phyloP scores from a whole-genome alignment of 1,140 invertebrate species.

The Heliconius melpomene region DNA sequence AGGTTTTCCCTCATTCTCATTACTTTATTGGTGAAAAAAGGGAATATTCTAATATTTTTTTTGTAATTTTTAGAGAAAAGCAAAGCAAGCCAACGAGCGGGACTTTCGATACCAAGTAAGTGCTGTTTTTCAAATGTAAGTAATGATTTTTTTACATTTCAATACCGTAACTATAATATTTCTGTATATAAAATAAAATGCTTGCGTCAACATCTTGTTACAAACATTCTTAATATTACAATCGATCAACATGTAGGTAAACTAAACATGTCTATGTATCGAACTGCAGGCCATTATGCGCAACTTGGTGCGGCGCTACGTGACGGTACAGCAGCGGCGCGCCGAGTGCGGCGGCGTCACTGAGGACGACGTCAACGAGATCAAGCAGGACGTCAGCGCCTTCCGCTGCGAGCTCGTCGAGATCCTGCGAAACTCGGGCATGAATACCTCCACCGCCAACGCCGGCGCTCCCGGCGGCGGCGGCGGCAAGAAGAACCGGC shows the following conservation, averaged over 20 bases:
- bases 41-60: background rate
- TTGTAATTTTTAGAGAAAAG: constrained; percentile 87
- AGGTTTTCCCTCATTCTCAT: background rate
- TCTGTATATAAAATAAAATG: too few species aligned
- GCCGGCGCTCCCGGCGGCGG: constrained; percentile 89
- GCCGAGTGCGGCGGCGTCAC: constrained; percentile 98
- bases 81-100: constrained; percentile 93
- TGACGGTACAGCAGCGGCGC: constrained; percentile 96
- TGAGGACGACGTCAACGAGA: constrained; percentile 99
- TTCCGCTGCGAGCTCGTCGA: constrained; percentile 97
- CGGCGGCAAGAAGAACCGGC: constrained; percentile 95
- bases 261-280: background rate
- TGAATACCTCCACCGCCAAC: constrained; percentile 92
- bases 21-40: too few species aligned
- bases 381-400: constrained; percentile 98
- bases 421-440: constrained; percentile 95
- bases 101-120: constrained; percentile 92
- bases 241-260: too few species aligned
- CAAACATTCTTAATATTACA: too few species aligned
- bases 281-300: constrained; percentile 92
- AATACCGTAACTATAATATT: too few species aligned
- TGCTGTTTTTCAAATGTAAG: background rate
- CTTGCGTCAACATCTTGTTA: too few species aligned
- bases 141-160: too few species aligned
- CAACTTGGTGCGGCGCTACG: constrained; percentile 96